Evolutionary conservation across 2,888 invertebrate species (phyloP), one percentile per base, ranked within the genome.

Genomic region (Fragum whitleyi): DNA sequence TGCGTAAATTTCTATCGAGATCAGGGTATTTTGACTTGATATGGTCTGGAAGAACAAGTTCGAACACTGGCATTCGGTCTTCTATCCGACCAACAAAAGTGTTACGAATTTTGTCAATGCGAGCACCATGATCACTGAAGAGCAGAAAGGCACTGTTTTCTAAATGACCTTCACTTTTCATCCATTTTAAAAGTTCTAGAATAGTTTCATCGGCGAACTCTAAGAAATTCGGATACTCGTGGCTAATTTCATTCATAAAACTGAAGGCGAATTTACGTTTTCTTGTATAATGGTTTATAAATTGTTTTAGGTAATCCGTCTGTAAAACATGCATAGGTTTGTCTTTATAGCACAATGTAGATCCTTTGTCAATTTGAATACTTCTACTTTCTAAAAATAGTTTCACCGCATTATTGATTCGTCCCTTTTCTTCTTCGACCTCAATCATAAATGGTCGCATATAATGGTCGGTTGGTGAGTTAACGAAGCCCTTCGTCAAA

Each of bases 51-150:
- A 97, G 93, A 3, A 96, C 93, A 0, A 97, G 94, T 88, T 96
- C 96, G 42, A 97, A 95, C 85, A 97, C 96, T 0, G 98, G 98
- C 75, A 98, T 95, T 62, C 98, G 96, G 92, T 97, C 98, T 94
- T 98, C 98, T 91, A 98, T 95, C 91, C 94, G 92, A 0, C 94
- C 95, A 39, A 98, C 97, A 93, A 96, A 97, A 0, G 98, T 98
- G 87, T 95, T 95, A 14, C 97, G 95, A 87, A 97, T 97, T 9
- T 95, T 95, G 1, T 98, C 98, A 96, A 97, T 98, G 81, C 98
- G 95, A 78, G 97, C 96, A 0, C 98, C 98, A 91, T 98, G 98
- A 92, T 98, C 98, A 93, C 98, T 98, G 95, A 98, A 92, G 67
- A 92, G 90, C 14, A 93, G 74, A 0, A 93, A 65, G 1, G 92